Conservation (phyloP, 2,797 vertebrate species). For the Rhyacichthys aspro region DNA sequence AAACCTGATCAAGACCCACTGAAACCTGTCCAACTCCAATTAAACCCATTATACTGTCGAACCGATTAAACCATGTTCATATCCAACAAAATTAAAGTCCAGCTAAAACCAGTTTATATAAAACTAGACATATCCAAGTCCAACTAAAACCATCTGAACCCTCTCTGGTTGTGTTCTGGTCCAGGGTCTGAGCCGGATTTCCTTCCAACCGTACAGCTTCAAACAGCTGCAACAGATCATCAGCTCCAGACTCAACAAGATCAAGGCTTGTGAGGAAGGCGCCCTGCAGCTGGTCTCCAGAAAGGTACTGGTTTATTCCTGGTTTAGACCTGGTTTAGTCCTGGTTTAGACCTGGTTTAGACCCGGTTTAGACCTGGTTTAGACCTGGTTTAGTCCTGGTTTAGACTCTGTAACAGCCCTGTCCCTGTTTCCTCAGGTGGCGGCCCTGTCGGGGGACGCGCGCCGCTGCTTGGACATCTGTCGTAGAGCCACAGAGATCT, state of each 20-base stretch:
- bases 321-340: background rate
- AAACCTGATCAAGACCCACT: no score
- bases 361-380: background rate
- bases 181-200: conserved; percentile 95
- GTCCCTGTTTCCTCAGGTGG: conserved; percentile 80
- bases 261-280: conserved; percentile 94
- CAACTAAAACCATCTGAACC: no score
- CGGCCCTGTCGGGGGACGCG: conserved; percentile 94
- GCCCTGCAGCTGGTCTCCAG: conserved; percentile 92
- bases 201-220: conserved; percentile 95
- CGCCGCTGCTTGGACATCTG: conserved; percentile 95
- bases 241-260: conserved; percentile 84
- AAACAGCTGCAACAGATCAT: conserved; percentile 94
- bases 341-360: background rate
- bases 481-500: conserved; percentile 94
- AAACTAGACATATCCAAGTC: no score
- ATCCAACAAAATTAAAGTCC: no score
- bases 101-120: no score
- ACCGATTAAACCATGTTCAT: no score
- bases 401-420: background rate
- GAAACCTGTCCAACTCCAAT: no score
- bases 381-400: background rate
- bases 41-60: no score
- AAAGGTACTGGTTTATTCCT: conserved; percentile 80
- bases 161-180: background rate